Conservation (phyloP, 2,113 vertebrate species). For the Syrrhaptes paradoxus region DNA sequence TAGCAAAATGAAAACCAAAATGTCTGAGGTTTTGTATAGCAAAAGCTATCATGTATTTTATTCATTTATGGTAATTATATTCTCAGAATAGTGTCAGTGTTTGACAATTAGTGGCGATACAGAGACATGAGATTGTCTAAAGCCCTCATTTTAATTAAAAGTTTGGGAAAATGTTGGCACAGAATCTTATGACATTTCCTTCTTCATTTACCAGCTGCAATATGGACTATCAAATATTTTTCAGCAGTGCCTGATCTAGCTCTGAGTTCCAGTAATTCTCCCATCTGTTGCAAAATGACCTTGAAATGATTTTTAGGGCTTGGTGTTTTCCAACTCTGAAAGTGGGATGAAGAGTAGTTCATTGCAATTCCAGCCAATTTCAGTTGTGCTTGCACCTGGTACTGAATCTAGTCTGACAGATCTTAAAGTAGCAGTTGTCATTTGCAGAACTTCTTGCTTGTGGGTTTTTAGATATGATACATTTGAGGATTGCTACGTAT, state of each 20-base stretch:
- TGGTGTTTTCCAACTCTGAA: background rate
- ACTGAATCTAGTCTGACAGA: slow-evolving; percentile 1
- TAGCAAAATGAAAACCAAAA: background rate
- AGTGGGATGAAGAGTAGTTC: background rate
- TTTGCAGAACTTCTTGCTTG: background rate
- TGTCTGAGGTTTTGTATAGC: background rate
- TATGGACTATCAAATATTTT: slow-evolving; percentile 24
- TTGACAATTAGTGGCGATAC: background rate
- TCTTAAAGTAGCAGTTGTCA: background rate
- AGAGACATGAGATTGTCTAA: slow-evolving; percentile 12
- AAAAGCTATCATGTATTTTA: background rate
- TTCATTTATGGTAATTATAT: slow-evolving; percentile 23
- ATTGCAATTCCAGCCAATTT: slow-evolving; percentile 8
- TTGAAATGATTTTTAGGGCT: slow-evolving; percentile 49
- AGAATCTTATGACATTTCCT: background rate
- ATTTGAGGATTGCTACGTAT: background rate
- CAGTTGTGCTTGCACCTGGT: slow-evolving; percentile 22
- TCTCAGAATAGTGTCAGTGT: background rate
- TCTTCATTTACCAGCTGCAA: slow-evolving; percentile 47
- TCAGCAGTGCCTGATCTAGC: slow-evolving; percentile 32
- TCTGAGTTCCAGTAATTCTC: slow-evolving; percentile 44
- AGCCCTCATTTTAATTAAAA: slow-evolving; percentile 61
- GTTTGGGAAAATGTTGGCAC: slow-evolving; percentile 23
- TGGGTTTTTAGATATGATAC: background rate
- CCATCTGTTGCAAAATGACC: slow-evolving; percentile 56